Percentiles rank a stretch among this genome's conserved stretches.
Evolutionary conservation across 2,113 vertebrate genomes (phyloP).

Genomic region (Syngnathoides biaculeatus): DNA sequence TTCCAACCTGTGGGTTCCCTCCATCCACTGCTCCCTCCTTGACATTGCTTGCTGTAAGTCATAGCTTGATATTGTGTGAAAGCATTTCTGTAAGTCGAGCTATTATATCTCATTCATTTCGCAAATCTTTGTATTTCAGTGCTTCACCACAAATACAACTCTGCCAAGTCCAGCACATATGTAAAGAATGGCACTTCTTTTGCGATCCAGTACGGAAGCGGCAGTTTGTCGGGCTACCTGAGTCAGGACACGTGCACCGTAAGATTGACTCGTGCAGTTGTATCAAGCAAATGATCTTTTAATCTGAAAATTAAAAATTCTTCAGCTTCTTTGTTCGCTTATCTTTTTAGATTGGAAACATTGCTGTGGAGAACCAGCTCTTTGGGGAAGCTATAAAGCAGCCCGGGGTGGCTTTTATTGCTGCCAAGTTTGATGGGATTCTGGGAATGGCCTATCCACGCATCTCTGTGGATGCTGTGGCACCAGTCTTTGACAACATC

Average conservation of each 20-base stretch:
- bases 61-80: too few relatives aligned
- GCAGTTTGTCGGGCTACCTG: conserved; percentile 90
- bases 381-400: conserved; percentile 92
- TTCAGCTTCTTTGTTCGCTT: not conserved
- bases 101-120: not conserved
- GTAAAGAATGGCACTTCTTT: conserved; percentile 87
- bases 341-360: conserved; percentile 57
- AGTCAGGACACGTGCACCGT: conserved; percentile 81
- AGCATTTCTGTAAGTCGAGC: not conserved
- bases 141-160: conserved; percentile 88
- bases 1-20: conserved; percentile 97
- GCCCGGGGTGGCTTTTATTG: conserved; percentile 86
- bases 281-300: not conserved
- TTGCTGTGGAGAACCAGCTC: conserved; percentile 74
- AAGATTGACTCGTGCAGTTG: not conserved
- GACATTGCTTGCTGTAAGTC: conserved; percentile 92
- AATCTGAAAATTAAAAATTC: not conserved
- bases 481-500: conserved; percentile 87
- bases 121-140: conserved; percentile 59
- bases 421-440: conserved; percentile 94
- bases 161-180: conserved; percentile 81
- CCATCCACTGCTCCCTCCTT: conserved; percentile 77
- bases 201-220: conserved; percentile 87
- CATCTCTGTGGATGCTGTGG: conserved; percentile 82
- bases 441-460: conserved; percentile 86